Conservation (phyloP, 2,888 invertebrate species). For the Acronicta alni region DNA sequence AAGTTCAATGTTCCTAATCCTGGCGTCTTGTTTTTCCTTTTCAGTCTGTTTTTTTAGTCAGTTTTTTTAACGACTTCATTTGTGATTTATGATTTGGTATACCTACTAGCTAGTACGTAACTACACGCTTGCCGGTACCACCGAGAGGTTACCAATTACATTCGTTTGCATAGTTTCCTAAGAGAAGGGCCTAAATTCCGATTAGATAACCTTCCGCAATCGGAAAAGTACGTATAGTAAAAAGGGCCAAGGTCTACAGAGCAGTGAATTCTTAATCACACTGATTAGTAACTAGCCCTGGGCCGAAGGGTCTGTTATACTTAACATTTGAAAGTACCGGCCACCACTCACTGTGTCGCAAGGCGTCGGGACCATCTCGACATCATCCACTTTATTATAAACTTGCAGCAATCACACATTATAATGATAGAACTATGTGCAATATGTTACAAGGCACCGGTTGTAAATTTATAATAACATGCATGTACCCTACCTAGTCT, state of each 20-base stretch:
- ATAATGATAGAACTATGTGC: background rate
- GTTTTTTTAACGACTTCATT: no score
- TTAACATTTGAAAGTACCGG: background rate
- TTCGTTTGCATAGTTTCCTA: background rate
- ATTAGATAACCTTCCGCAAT: background rate
- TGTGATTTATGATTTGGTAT: no score
- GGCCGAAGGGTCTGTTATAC: background rate
- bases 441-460: background rate
- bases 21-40: no score
- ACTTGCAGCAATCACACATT: conserved; percentile 2
- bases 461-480: no score
- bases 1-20: no score
- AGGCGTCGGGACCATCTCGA: background rate
- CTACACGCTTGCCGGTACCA: no score
- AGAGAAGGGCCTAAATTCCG: background rate
- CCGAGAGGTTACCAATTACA: no score
- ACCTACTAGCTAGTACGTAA: no score
- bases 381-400: conserved; percentile 1
- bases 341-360: background rate
- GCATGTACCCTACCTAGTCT: no score
- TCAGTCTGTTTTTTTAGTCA: no score
- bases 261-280: background rate
- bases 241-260: background rate
- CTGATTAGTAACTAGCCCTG: background rate
- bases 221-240: background rate